Conservation (phyloP, 2,113 vertebrate genomes). For the Numenius arquata region DNA sequence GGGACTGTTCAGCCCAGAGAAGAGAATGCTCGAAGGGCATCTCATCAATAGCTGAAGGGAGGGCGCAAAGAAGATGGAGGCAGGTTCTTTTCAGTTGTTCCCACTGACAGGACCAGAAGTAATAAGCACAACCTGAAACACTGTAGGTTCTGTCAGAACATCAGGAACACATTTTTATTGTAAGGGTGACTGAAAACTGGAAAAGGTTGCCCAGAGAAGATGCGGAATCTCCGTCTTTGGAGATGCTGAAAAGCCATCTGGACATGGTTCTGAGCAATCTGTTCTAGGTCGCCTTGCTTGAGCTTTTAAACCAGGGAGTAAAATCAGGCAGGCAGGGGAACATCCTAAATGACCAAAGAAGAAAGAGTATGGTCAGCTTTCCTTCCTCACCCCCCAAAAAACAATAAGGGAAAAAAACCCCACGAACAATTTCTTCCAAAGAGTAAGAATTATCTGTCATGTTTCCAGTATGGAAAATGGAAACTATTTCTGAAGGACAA, state of each 20-base stretch:
- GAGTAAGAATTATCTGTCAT: not conserved
- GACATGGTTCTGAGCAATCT: not conserved
- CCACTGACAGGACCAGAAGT: not conserved
- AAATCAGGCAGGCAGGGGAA: not conserved
- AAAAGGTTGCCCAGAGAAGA: not conserved
- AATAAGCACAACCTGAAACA: not conserved
- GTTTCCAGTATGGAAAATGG: not conserved
- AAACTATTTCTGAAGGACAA: not conserved
- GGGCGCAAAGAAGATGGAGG: not conserved
- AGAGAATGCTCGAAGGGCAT: not conserved
- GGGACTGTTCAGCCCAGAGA: not conserved
- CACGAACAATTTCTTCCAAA: not conserved
- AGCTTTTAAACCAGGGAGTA: not conserved
- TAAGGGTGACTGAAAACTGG: not conserved
- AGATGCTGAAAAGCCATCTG: not conserved
- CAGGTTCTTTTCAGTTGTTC: not conserved
- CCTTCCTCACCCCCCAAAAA: fast-evolving
- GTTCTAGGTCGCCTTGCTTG: not conserved
- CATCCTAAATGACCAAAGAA: not conserved
- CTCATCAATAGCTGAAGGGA: not conserved
- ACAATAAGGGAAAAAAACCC: not conserved
- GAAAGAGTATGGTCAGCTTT: no score
- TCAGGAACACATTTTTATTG: not conserved
- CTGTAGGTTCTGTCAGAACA: not conserved
- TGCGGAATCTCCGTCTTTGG: not conserved